Evolutionary conservation across 2,797 vertebrate genomes (phyloP), one percentile per base, ranked within the genome.

Genomic region (Florisuga fusca): DNA sequence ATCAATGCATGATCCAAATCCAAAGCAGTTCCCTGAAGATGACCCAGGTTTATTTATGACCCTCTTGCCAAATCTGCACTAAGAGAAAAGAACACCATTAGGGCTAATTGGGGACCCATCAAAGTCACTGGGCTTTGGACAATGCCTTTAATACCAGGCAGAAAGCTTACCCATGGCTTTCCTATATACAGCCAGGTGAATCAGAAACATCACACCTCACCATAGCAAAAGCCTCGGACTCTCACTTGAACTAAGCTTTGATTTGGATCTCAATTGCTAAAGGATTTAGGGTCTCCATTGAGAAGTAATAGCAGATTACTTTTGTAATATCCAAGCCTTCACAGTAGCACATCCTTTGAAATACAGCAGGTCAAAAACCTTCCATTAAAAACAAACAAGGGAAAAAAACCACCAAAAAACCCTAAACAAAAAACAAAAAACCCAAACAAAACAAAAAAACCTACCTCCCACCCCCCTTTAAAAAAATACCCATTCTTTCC

Each of bases 231-330:
- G 59, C 38, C 77, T 73, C 53, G 53, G 64, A 86, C 48, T 78
- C 45, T 20, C 23, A 36, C 63, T 91, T 73, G 46, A 86, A 17
- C 0, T 43, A n/a, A 77, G 43, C 79, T 92, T 84, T 84, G 77
- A 90, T 62, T 86, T 9, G 5, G 27, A 26, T 90, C 43, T 88
- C 36, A 46, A 58, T n/a, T 8, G 45, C 22, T 76, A 90, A 84
- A 89, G 71, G 74, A 81, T 93, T 94, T 82, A 79, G 84, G 74
- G 69, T 92, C 77, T 90, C 74, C 17, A 11, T 34, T 51, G 43
- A 76, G 66, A 62, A 75, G 62, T 43, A 76, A 55, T 20, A 72
- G 67, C 4, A 1, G 63, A 62, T 64, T 38, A 54, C 15, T 68
- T 88, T 62, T 58, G 27, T 54, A 69, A 33, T 22, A 81, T 13